These are phyloP conservation scores for Zaprionus camerounensis DNA, from an alignment of 1,140 invertebrate species.

Conservation along the genomic window DNA sequence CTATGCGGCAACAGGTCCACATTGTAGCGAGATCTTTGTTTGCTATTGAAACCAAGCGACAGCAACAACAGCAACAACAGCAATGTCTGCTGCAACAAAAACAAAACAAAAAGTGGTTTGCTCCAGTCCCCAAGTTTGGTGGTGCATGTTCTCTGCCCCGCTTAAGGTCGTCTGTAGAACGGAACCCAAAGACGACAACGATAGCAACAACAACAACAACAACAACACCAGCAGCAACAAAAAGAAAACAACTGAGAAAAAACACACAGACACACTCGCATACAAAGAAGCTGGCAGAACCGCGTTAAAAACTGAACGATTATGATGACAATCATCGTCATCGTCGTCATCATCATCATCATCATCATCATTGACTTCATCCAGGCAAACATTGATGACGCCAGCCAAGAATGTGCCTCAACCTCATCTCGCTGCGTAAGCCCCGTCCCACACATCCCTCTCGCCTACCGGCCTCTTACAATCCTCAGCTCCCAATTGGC, in stretches of 20 bases:
- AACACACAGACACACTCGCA: background rate
- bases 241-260: slow-evolving; percentile 14
- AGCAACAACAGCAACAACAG: slow-evolving; percentile 36
- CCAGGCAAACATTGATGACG: slow-evolving; percentile 68
- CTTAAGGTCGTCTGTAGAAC: slow-evolving; percentile 81
- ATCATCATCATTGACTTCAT: background rate
- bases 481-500: background rate
- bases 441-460: background rate
- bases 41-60: slow-evolving; percentile 24
- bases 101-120: slow-evolving; percentile 64
- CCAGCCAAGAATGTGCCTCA: slow-evolving; percentile 62
- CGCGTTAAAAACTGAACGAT: slow-evolving; percentile 38
- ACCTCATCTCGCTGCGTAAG: background rate
- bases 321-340: slow-evolving; percentile 27
- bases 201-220: slow-evolving; percentile 31
- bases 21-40: slow-evolving; percentile 32
- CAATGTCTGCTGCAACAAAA: slow-evolving; percentile 23
- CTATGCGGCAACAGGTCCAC: slow-evolving; percentile 71
- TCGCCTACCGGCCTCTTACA: background rate
- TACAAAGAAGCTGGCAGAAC: slow-evolving; percentile 51
- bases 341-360: too few relatives aligned
- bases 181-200: slow-evolving; percentile 58
- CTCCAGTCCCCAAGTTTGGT: slow-evolving; percentile 73
- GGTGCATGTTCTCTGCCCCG: slow-evolving; percentile 47
- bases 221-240: slow-evolving; percentile 6